phyloP scores from a whole-genome alignment of 2,888 invertebrate genomes.

The Anoplius nigerrimus region DNA sequence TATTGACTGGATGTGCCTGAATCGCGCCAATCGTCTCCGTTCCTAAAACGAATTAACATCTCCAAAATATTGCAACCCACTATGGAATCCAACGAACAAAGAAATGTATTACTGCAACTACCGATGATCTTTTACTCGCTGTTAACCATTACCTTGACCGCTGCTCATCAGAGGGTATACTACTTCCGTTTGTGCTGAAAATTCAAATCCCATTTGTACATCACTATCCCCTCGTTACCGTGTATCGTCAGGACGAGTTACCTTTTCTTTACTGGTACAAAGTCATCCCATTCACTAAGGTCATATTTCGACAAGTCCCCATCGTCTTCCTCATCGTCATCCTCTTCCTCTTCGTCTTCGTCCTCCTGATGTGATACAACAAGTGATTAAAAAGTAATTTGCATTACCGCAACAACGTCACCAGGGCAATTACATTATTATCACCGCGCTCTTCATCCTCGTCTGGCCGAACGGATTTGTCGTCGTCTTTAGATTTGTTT shows the following conservation, averaged over 20 bases:
- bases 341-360: slow-evolving; percentile 71
- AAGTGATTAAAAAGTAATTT: background rate
- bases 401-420: background rate
- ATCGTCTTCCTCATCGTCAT: slow-evolving; percentile 77
- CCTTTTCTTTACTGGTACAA: slow-evolving; percentile 69
- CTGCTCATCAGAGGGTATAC: slow-evolving; percentile 60
- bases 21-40: slow-evolving; percentile 64
- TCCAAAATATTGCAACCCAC: background rate
- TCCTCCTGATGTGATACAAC: background rate
- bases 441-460: slow-evolving; percentile 40
- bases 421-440: slow-evolving; percentile 49
- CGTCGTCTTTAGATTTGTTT: slow-evolving; percentile 62
- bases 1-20: slow-evolving; percentile 65
- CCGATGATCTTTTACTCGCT: background rate
- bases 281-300: slow-evolving; percentile 78
- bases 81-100: too few species aligned
- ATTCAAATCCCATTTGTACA: slow-evolving; percentile 7
- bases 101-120: too few species aligned
- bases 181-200: slow-evolving; percentile 67
- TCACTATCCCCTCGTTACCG: background rate
- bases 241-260: slow-evolving; percentile 37
- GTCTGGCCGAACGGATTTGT: slow-evolving; percentile 46
- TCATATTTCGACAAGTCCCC: slow-evolving; percentile 79
- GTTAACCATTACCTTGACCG: slow-evolving; percentile 65
- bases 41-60: slow-evolving; percentile 52